Evolutionary conservation across 2,113 vertebrate species (phyloP).

Genomic region (Carassius carassius): DNA sequence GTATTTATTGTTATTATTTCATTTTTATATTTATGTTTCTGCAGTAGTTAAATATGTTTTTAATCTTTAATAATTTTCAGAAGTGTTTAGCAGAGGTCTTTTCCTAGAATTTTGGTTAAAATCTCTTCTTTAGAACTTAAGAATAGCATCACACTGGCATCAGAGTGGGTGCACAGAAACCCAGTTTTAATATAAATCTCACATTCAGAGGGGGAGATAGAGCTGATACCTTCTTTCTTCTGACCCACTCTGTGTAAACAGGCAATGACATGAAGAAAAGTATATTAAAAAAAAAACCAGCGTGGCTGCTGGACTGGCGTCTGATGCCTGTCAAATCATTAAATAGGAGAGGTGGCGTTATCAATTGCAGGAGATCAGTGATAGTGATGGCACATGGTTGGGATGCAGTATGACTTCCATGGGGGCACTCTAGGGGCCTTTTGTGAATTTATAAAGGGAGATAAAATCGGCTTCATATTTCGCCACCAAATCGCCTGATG

Average conservation of each 20-base stretch:
- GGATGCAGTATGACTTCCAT: constrained; percentile 76
- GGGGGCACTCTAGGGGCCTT: constrained; percentile 76
- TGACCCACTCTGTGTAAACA: constrained; percentile 79
- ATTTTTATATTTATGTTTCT: neutral
- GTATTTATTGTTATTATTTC: neutral
- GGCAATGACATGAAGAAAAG: constrained; percentile 73
- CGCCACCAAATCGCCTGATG: constrained; percentile 75
- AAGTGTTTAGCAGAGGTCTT: constrained; percentile 40
- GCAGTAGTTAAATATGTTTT: neutral
- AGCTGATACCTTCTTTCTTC: constrained; percentile 73
- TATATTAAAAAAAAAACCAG: constrained; percentile 70
- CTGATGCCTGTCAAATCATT: constrained; percentile 85
- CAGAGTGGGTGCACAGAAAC: constrained; percentile 60
- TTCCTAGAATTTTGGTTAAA: constrained; percentile 51
- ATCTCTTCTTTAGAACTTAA: constrained; percentile 30
- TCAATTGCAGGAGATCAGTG: constrained; percentile 81
- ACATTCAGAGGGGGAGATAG: constrained; percentile 67
- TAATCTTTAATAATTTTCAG: constrained; percentile 20
- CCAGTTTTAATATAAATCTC: constrained; percentile 71
- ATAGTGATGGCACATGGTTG: constrained; percentile 73
- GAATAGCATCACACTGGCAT: constrained; percentile 54
- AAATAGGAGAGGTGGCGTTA: constrained; percentile 79
- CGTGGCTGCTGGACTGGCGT: constrained; percentile 72
- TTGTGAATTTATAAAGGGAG: constrained; percentile 79
- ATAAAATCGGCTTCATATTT: constrained; percentile 82